Evolutionary conservation across 1,140 invertebrate genomes (phyloP).

Genomic region (Brachionus koreanus): DNA sequence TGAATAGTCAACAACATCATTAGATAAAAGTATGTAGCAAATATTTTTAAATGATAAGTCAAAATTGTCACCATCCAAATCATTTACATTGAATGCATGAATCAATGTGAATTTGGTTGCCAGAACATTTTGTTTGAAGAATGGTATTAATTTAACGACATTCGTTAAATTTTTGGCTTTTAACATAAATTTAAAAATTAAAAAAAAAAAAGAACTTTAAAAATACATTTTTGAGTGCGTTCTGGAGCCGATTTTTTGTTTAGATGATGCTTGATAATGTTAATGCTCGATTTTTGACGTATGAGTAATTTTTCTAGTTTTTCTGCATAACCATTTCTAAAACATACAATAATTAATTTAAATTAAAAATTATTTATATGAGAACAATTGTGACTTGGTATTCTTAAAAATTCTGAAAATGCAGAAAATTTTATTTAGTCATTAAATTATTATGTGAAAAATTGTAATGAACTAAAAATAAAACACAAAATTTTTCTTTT

Average conservation of each 20-base stretch:
- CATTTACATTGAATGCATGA: neutral
- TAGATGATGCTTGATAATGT: conserved; percentile 33
- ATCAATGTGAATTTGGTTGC: neutral
- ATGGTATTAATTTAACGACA: neutral
- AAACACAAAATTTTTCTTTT: too few species aligned
- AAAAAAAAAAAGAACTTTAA: neutral
- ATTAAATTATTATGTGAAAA: too few species aligned
- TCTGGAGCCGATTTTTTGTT: neutral
- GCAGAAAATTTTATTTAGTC: neutral
- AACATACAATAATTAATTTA: neutral
- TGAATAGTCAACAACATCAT: conserved; percentile 2
- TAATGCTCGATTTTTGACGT: conserved; percentile 30
- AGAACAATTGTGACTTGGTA: too few species aligned
- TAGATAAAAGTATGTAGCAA: neutral
- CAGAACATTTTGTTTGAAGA: neutral
- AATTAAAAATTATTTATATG: neutral
- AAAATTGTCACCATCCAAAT: neutral
- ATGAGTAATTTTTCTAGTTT: conserved; percentile 7
- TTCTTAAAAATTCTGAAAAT: too few species aligned
- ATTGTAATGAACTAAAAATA: too few species aligned
- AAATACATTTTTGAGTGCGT: conserved; percentile 10
- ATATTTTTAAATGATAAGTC: neutral
- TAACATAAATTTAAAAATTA: neutral
- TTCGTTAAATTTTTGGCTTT: neutral
- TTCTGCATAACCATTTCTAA: conserved; percentile 33